A percentile compares a stretch with the other conserved stretches of the same genome.
These are phyloP conservation scores for Panthera uncia DNA, from an alignment of 2,113 vertebrate genomes.

Conservation along the genomic window DNA sequence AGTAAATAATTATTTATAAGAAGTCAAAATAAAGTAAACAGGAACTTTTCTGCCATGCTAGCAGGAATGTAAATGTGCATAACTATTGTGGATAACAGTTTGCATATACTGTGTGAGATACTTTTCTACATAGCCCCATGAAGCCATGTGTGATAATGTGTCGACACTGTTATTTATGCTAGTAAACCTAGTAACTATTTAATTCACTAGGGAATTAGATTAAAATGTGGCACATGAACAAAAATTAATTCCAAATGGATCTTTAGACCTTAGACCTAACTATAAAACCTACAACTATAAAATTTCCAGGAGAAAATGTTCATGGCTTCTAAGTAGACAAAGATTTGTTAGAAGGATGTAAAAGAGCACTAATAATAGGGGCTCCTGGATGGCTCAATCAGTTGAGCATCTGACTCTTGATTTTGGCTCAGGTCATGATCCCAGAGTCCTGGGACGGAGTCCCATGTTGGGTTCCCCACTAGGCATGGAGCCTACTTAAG, in stretches of 20 bases:
- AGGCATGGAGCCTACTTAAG: no score
- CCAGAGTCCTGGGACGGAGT: no score
- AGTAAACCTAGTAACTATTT: background rate
- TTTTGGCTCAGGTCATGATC: no score
- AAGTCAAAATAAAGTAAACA: constrained; percentile 20
- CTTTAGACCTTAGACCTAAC: background rate
- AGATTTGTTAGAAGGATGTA: background rate
- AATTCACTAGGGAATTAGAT: background rate
- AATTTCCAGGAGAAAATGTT: background rate
- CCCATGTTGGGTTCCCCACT: no score
- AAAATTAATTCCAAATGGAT: background rate
- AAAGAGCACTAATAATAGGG: background rate
- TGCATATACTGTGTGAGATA: background rate
- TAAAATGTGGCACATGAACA: background rate
- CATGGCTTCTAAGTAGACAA: background rate
- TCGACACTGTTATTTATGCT: background rate
- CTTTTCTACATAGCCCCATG: background rate
- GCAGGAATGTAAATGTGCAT: background rate
- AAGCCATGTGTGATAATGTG: background rate
- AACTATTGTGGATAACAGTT: background rate
- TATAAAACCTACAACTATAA: background rate
- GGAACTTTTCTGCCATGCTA: background rate
- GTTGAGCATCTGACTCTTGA: no score
- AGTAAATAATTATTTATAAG: background rate
- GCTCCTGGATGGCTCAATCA: no score